Conservation (phyloP, 2,888 invertebrate genomes). For the Rotaria sp. region DNA sequence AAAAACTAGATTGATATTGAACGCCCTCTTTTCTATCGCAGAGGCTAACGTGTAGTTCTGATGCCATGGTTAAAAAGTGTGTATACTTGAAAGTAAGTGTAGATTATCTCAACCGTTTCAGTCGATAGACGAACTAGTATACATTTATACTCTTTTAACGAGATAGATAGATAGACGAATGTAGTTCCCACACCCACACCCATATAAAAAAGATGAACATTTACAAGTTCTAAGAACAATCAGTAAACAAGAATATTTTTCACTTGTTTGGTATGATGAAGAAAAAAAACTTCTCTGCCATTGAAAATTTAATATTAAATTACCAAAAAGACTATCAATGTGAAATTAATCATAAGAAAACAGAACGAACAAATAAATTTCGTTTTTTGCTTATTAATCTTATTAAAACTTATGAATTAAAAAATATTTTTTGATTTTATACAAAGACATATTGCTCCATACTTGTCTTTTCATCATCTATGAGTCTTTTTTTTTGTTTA, state of each 20-base stretch:
- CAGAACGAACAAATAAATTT: not conserved
- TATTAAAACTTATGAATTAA: not conserved
- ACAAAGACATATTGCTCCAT: not conserved
- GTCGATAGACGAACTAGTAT: too few species aligned
- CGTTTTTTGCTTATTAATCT: not conserved
- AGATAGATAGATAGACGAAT: not conserved
- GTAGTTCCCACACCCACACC: too few species aligned
- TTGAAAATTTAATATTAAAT: not conserved
- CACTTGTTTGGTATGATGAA: slow-evolving; percentile 15
- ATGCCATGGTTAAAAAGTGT: too few species aligned
- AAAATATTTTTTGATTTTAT: not conserved
- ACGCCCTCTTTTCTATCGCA: too few species aligned
- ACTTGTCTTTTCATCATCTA: too few species aligned
- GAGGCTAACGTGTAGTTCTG: too few species aligned
- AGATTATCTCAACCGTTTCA: too few species aligned
- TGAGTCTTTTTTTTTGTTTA: too few species aligned
- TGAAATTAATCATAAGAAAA: not conserved
- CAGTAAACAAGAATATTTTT: not conserved
- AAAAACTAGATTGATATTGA: too few species aligned
- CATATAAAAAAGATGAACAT: not conserved
- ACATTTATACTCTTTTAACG: not conserved
- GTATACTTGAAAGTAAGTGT: too few species aligned
- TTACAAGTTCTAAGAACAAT: not conserved
- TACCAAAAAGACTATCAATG: not conserved
- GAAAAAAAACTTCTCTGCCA: not conserved